Conservation (phyloP, 2,888 invertebrate genomes). For the Sminthurinus aureus region DNA sequence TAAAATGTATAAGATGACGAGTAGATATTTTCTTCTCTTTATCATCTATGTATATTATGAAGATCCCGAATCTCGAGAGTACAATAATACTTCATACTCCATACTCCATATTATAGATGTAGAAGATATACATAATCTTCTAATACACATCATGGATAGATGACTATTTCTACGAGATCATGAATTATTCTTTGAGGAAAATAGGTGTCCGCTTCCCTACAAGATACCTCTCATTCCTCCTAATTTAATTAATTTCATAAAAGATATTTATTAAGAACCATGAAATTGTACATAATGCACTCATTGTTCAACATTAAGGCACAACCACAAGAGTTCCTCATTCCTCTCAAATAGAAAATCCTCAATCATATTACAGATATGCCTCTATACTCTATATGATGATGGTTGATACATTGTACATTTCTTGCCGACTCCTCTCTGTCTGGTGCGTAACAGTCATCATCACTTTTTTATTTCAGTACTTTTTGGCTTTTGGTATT, state of each 20-base stretch:
- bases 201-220: constrained; percentile 41
- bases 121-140: constrained; percentile 4
- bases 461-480: too few species aligned
- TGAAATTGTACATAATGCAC: constrained; percentile 43
- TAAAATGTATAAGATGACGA: constrained; percentile 6
- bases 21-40: background rate
- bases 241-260: constrained; percentile 59
- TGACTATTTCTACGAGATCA: constrained; percentile 28
- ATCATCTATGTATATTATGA: background rate
- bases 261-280: constrained; percentile 45
- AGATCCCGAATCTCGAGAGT: too few species aligned
- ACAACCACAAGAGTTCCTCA: background rate
- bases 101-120: background rate
- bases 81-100: too few species aligned
- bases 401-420: too few species aligned
- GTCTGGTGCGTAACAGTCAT: too few species aligned
- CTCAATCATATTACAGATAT: too few species aligned
- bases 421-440: too few species aligned
- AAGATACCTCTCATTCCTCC: constrained; percentile 42
- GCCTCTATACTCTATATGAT: too few species aligned
- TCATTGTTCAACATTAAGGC: constrained; percentile 23
- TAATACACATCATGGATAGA: background rate
- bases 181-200: constrained; percentile 28
- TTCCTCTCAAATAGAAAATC: too few species aligned
- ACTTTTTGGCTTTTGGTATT: too few species aligned